Evolutionary conservation across 2,113 vertebrate species (phyloP).

Genomic region (Rattus rattus): DNA sequence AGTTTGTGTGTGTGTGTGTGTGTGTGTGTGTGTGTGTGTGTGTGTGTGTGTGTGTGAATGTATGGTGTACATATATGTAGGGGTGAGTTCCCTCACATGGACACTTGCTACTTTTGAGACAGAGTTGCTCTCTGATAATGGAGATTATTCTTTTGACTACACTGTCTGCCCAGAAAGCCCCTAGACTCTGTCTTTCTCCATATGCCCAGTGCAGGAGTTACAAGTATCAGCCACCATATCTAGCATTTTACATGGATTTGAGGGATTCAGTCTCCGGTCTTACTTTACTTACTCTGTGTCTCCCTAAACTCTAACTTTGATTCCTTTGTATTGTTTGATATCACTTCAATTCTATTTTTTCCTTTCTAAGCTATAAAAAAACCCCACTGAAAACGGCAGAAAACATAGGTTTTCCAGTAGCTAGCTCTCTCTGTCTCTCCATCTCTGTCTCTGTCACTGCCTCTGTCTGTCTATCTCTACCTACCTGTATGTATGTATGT

Average conservation of each 20-base stretch:
- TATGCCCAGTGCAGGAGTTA: too few relatives aligned
- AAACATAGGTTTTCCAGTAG: background rate
- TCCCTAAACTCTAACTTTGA: background rate
- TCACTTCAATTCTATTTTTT: background rate
- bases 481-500: too few relatives aligned
- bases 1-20: background rate
- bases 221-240: too few relatives aligned
- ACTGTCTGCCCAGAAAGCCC: background rate
- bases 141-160: background rate
- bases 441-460: background rate
- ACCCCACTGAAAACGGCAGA: background rate
- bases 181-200: too few relatives aligned
- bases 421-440: background rate
- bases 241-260: background rate
- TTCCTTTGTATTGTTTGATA: background rate
- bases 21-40: background rate
- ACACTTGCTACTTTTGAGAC: background rate
- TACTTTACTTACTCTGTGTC: too few relatives aligned
- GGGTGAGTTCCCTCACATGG: background rate
- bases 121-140: background rate
- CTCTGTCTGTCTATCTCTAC: background rate
- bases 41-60: background rate
- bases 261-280: background rate
- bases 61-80: background rate
- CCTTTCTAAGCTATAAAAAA: background rate